Conservation (phyloP, 2,113 vertebrate genomes). For the Pteropus alecto region DNA sequence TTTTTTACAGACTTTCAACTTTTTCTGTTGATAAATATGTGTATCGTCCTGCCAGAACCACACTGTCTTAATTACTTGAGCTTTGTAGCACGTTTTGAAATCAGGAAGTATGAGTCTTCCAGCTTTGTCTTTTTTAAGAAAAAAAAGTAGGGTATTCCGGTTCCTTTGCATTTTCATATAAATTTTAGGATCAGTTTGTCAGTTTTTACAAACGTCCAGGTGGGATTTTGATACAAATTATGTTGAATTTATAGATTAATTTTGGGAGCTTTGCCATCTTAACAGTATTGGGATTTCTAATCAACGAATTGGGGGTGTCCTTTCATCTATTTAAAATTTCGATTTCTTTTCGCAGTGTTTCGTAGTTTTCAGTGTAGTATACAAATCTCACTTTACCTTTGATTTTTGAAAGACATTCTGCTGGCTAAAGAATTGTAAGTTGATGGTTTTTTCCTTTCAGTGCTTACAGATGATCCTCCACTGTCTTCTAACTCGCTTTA, state of each 20-base stretch:
- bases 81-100: too few relatives aligned
- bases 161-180: background rate
- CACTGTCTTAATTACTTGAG: background rate
- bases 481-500: background rate
- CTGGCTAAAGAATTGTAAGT: background rate
- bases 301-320: too few relatives aligned
- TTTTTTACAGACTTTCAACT: background rate
- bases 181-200: background rate
- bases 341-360: background rate
- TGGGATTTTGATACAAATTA: background rate
- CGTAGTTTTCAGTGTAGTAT: background rate
- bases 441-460: background rate
- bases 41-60: background rate
- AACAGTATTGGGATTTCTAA: background rate
- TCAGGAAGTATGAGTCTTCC: background rate
- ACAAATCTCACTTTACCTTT: background rate
- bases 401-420: slow-evolving; percentile 15
- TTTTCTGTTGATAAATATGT: background rate
- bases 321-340: background rate
- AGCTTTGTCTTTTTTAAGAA: background rate
- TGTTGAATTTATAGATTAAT: background rate
- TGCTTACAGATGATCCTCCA: background rate
- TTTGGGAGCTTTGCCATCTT: background rate
- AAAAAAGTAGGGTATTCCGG: background rate
- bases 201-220: background rate